Evolutionary conservation across 2,888 invertebrate species (phyloP).

Genomic region (Leptinotarsa tumamoca): DNA sequence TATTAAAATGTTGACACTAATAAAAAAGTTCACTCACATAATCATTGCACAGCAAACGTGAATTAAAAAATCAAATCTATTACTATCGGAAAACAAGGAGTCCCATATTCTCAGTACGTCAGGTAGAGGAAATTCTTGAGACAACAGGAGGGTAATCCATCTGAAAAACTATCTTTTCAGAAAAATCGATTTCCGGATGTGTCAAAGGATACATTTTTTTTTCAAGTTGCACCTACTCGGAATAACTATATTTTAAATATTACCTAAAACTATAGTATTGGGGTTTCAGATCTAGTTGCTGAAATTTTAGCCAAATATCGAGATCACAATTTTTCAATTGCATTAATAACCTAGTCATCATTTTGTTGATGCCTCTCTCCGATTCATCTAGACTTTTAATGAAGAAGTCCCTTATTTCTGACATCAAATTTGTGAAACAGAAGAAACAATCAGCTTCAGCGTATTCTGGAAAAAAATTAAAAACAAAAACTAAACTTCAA

Average conservation of each 20-base stretch:
- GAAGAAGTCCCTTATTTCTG: constrained; percentile 96
- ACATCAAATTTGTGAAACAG: constrained; percentile 98
- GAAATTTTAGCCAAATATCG: constrained; percentile 80
- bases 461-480: constrained; percentile 72
- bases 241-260: neutral
- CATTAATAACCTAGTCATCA: constrained; percentile 86
- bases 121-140: constrained; percentile 97
- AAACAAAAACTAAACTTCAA: neutral
- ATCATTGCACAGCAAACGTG: constrained; percentile 98
- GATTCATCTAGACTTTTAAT: constrained; percentile 96
- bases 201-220: neutral
- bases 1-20: no score
- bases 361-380: constrained; percentile 88
- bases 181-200: neutral
- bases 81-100: constrained; percentile 90
- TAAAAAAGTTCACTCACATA: constrained; percentile 75
- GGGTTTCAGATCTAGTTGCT: constrained; percentile 88
- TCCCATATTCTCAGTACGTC: constrained; percentile 99
- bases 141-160: constrained; percentile 94
- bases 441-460: constrained; percentile 99
- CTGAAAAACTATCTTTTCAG: constrained; percentile 67
- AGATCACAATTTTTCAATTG: constrained; percentile 83
- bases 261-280: constrained; percentile 96
- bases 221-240: neutral
- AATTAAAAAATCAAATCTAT: constrained; percentile 91